A percentile compares a stretch with the other conserved stretches of the same genome.
These are phyloP conservation scores for Epinotia brunnichana DNA, from an alignment of 2,888 invertebrate genomes.

Conservation along the genomic window DNA sequence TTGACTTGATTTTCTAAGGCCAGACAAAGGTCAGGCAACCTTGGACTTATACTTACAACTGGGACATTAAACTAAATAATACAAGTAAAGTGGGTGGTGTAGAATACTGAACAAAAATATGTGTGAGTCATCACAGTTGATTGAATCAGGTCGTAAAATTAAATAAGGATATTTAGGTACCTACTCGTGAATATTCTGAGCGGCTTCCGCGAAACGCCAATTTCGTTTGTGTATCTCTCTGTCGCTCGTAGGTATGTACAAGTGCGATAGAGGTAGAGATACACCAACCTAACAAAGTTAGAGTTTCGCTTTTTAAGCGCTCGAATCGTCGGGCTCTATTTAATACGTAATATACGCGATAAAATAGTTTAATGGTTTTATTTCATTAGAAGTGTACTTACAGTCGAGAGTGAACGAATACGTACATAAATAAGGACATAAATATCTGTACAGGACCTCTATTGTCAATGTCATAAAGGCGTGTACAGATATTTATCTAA, in stretches of 20 bases:
- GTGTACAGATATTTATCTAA: no score
- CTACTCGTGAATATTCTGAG: neutral
- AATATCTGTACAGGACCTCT: no score
- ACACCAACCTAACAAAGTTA: no score
- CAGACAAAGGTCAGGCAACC: conserved; percentile 31
- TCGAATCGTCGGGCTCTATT: neutral
- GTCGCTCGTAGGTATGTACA: no score
- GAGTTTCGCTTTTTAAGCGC: neutral
- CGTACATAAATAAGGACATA: no score
- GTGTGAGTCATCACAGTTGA: conserved; percentile 5
- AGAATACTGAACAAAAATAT: conserved; percentile 1
- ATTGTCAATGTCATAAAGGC: no score
- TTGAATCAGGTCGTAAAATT: neutral
- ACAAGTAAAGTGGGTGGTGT: conserved; percentile 5
- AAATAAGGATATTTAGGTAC: neutral
- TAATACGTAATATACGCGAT: no score
- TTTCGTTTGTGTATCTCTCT: no score
- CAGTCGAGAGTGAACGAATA: no score
- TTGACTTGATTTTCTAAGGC: conserved; percentile 26
- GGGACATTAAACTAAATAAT: conserved; percentile 23
- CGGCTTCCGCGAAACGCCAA: neutral
- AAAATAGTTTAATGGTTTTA: no score
- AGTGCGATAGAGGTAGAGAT: no score
- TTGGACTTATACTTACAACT: conserved; percentile 15
- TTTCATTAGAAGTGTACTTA: no score